Evolutionary conservation across 2,797 vertebrate genomes (phyloP), one percentile per base, ranked within the genome.

Genomic region (Pseudomugil tenellus): DNA sequence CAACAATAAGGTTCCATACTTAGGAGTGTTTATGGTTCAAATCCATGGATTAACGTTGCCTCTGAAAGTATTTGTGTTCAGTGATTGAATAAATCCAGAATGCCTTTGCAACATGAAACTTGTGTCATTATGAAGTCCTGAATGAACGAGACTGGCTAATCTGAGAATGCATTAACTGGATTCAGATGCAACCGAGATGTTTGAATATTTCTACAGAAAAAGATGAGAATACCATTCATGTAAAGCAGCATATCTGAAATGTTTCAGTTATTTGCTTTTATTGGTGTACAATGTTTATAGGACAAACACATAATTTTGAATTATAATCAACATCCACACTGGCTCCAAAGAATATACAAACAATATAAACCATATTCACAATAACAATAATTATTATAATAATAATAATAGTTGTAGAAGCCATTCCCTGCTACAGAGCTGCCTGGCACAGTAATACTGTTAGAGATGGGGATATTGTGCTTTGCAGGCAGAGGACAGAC

Each of bases 391-490:
- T 69, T 76, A 12, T 53, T 3, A 31, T 31, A 31, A 31, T 31
- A 31, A 31, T 31, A 31, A 31, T 31, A 31, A 31, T 32, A n/a
- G 26, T 13, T 25, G 46, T 8, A 67, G 69, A 69, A 70, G 76
- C 70, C 35, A 67, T 65, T 75, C 70, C 78, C 83, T 90, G 87
- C 91, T 88, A 91, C 92, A 85, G 91, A 92, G 80, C 90, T 92
- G 93, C 87, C 89, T 89, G 83, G 92, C 87, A 90, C 87, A 76
- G 82, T 95, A 97, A 97, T 96, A 97, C 95, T 97, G 96, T 84
- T 84, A 65, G 80, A 12, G 67, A 71, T 19, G 60, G 85, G 74
- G 78, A 86, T 90, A 86, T 94, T 93, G 95, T 93, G 86, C 84
- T 87, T 68, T 85, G 60, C 78, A 92, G 91, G 84, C 87, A 88